phyloP scores from a whole-genome alignment of 2,797 vertebrate species.

The Neostethus bicornis region DNA sequence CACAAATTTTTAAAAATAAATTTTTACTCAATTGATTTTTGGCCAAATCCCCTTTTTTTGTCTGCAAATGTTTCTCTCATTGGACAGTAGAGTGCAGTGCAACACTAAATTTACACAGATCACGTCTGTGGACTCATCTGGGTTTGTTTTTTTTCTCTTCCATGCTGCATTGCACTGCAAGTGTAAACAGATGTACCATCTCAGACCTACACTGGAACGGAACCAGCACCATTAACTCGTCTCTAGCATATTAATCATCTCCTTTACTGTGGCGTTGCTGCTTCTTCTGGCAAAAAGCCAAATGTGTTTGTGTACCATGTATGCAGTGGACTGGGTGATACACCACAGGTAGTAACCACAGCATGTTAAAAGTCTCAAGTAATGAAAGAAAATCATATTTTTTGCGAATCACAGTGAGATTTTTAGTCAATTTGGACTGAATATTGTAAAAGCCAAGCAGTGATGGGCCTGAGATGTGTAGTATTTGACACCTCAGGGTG shows the following conservation, averaged over 20 bases:
- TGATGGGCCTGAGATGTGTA: constrained; percentile 64
- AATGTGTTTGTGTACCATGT: constrained; percentile 3
- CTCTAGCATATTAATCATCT: constrained; percentile 1
- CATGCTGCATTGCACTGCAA: constrained; percentile 5
- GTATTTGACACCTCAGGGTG: constrained; percentile 36
- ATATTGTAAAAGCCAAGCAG: constrained; percentile 60
- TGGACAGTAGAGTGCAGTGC: constrained; percentile 65
- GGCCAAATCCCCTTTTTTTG: too few relatives aligned
- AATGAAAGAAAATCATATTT: constrained; percentile 62
- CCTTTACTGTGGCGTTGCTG: not conserved
- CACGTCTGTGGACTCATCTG: not conserved
- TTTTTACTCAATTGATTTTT: too few relatives aligned
- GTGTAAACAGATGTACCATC: constrained; percentile 27
- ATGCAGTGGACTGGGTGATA: constrained; percentile 25
- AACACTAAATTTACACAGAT: constrained; percentile 21
- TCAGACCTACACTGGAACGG: constrained; percentile 5
- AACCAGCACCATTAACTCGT: constrained; percentile 4
- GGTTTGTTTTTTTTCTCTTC: constrained; percentile 24
- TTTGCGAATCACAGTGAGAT: constrained; percentile 51
- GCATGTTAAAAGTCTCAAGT: constrained; percentile 46
- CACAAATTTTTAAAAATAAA: too few relatives aligned
- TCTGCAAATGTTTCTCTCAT: constrained; percentile 1
- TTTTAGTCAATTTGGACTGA: constrained; percentile 60
- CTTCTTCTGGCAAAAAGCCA: constrained; percentile 8
- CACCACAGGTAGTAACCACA: constrained; percentile 48